Conservation (phyloP, 2,113 vertebrate species). For the Zapornia atra region DNA sequence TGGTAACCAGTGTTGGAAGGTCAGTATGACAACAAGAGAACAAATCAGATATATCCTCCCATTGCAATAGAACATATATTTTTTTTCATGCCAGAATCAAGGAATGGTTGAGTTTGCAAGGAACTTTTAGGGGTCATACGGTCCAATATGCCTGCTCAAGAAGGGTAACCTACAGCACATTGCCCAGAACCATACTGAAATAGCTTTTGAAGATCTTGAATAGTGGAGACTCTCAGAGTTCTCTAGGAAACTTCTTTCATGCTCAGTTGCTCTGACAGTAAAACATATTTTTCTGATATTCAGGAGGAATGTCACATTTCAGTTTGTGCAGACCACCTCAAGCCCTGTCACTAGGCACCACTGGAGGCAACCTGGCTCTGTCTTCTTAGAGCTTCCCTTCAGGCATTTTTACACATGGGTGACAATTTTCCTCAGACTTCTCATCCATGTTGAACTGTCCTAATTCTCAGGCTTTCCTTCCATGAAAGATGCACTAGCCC, state of each 20-base stretch:
- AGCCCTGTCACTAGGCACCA: neutral
- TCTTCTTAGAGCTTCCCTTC: neutral
- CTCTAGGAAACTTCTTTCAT: neutral
- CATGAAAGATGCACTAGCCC: accelerated
- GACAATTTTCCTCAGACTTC: neutral
- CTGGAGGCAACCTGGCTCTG: neutral
- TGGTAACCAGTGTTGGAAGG: neutral
- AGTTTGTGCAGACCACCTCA: neutral
- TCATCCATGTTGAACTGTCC: neutral
- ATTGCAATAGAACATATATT: neutral
- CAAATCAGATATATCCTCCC: neutral
- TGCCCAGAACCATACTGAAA: neutral
- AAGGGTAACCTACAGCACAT: neutral
- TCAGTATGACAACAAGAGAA: accelerated
- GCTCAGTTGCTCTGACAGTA: neutral
- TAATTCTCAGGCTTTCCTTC: neutral
- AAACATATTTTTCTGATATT: neutral
- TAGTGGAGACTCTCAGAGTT: neutral
- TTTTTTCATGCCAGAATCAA: neutral
- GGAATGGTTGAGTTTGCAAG: neutral
- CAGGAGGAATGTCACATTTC: neutral
- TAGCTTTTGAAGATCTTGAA: neutral
- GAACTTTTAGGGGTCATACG: neutral
- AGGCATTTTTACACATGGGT: neutral
- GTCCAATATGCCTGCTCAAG: neutral